phyloP scores from a whole-genome alignment of 1,140 invertebrate genomes.

The Liolophura sinensis region DNA sequence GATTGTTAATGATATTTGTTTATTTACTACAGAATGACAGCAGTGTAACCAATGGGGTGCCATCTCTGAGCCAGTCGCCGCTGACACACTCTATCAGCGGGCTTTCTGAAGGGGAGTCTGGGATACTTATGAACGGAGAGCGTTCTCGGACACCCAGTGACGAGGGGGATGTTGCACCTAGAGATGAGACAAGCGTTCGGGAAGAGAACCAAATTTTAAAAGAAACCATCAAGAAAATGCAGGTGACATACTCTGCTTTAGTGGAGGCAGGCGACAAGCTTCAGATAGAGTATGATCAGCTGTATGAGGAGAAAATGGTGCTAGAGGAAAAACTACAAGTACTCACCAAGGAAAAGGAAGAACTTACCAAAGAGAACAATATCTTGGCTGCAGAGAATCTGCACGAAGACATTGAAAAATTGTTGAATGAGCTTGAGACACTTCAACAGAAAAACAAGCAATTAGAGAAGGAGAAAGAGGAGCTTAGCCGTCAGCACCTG shows the following conservation, averaged over 20 bases:
- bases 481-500: conserved; percentile 31
- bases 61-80: no score
- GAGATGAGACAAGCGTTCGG: not conserved
- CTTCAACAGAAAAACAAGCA: conserved; percentile 38
- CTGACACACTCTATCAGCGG: no score
- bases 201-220: conserved; percentile 23
- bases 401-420: conserved; percentile 46
- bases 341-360: conserved; percentile 14
- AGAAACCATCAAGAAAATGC: conserved; percentile 32
- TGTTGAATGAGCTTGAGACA: conserved; percentile 46
- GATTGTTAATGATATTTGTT: no score
- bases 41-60: no score
- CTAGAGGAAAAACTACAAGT: conserved; percentile 19
- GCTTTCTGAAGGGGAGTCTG: no score
- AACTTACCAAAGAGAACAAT: conserved; percentile 22
- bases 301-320: conserved; percentile 34
- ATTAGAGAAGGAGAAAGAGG: conserved; percentile 36
- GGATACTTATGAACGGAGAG: no score
- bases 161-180: no score
- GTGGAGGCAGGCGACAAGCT: conserved; percentile 49
- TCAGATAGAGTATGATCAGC: conserved; percentile 47
- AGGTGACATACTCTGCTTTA: conserved; percentile 42
- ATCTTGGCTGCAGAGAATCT: conserved; percentile 45
- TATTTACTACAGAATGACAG: no score
- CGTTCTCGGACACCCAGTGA: no score